phyloP scores from a whole-genome alignment of 1,140 invertebrate genomes.

The Kradibia gibbosae region DNA sequence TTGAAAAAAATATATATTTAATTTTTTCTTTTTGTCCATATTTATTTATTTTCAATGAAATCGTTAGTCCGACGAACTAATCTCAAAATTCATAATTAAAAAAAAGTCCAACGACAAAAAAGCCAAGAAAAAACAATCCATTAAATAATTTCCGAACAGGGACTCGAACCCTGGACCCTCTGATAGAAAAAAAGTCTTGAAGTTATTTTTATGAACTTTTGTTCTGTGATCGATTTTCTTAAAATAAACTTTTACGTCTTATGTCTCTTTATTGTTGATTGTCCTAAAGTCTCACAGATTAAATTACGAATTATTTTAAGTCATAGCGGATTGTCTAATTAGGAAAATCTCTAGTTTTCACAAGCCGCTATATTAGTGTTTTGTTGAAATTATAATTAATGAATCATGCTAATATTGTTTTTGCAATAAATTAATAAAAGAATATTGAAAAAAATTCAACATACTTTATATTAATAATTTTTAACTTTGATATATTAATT shows the following conservation, averaged over 20 bases:
- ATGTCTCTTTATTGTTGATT: constrained; percentile 17
- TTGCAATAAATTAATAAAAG: background rate
- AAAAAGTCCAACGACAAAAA: no score
- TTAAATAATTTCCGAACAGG: no score
- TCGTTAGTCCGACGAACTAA: no score
- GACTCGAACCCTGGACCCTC: constrained; percentile 86
- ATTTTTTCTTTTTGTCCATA: no score
- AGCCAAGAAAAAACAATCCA: no score
- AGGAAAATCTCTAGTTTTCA: background rate
- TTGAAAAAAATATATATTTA: no score
- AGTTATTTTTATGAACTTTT: constrained; percentile 5
- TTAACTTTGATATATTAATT: no score
- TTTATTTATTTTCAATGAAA: no score
- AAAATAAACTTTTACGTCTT: constrained; percentile 31
- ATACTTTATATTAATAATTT: no score
- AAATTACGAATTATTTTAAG: constrained; percentile 22
- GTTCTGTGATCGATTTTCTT: constrained; percentile 20
- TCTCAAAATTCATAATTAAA: no score
- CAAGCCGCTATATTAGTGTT: background rate
- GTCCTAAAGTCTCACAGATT: constrained; percentile 16
- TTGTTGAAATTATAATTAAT: background rate
- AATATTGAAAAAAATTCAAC: no score
- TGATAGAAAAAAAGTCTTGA: constrained; percentile 15
- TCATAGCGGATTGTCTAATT: background rate
- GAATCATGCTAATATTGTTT: background rate